Base-by-base conservation (phyloP, 1,140 invertebrate species). In the Bombus huntii region DNA sequence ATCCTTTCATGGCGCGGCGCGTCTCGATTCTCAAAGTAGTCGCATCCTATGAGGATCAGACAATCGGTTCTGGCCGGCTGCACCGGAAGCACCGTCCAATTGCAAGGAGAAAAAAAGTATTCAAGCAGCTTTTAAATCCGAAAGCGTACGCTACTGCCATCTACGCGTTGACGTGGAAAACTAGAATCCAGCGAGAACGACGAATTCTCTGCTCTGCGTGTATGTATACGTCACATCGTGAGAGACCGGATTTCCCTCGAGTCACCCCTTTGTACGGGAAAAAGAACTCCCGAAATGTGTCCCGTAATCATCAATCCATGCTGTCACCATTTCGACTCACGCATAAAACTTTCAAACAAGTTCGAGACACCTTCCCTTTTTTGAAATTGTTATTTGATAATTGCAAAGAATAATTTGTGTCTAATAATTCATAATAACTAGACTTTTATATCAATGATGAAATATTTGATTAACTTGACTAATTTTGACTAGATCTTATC, bases 111-210 rank as follows among this genome's bases (percentile, higher is more conserved):
- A 37, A 31, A 71, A 75, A 83, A 72, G 78, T 71, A 73, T 77
- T 71, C 65, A 47, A 22, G 39, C 47, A 57, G 57, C 75, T 89
- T 90, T 90, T 85, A 90, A 90, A 90, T 90, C 73, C 79, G 79
- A 87, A 87, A 92, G 90, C 57, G 90, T 75, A 92, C 77, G 79
- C 71, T 91, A 91, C 82, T 81, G 91, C 91, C 91, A 92, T 90
- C 91, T 92, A 92, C 88, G 87, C 81, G 91, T 71, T 68, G 72
- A 78, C 83, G 70, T 68, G 77, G 85, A 91, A 90, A 92, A 91
- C 90, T 92, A 79, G 81, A 92, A 91, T 88, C 85, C 83, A 73
- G 57, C 53, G 79, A 66, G 81, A 75, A 68, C 81, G 87, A 83
- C 66, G 84, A 91, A 79, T 80, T 74, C 81, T 77, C 84, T 79